Evolutionary conservation across 23 tunicate species (phyloP).

Genomic region (Trididemnum miniatum): DNA sequence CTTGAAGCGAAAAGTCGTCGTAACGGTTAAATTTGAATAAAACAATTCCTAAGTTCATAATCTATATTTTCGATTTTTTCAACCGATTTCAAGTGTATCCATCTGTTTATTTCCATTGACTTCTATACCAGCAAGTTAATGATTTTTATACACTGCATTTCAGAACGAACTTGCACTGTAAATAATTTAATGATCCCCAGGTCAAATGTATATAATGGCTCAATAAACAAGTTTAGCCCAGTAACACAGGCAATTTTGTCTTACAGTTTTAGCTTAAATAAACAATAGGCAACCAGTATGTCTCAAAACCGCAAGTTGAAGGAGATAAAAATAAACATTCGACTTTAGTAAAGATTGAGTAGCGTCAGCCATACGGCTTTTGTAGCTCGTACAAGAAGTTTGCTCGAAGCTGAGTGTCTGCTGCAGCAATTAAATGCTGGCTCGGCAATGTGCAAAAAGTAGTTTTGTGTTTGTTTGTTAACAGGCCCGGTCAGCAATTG

Average conservation of each 20-base stretch:
- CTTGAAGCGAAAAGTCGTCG: too few species aligned
- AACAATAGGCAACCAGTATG: not conserved
- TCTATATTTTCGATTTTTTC: too few species aligned
- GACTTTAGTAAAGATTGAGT: not conserved
- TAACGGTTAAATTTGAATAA: too few species aligned
- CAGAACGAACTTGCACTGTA: too few species aligned
- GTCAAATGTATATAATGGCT: not conserved
- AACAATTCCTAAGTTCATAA: too few species aligned
- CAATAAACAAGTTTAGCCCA: not conserved
- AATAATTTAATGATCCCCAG: not conserved
- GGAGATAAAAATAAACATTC: not conserved
- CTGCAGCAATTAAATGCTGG: not conserved
- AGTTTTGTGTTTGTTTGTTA: not conserved
- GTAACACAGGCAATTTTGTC: not conserved
- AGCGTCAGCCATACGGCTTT: not conserved
- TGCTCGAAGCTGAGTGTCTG: too few species aligned
- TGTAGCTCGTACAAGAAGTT: too few species aligned
- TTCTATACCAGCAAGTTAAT: too few species aligned
- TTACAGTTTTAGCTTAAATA: not conserved
- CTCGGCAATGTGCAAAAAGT: not conserved
- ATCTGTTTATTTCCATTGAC: too few species aligned
- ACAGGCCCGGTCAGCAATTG: not conserved
- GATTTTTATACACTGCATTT: too few species aligned
- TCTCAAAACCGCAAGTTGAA: not conserved
- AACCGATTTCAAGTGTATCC: too few species aligned